phyloP scores from a whole-genome alignment of 2,888 invertebrate species.

The Salpingus planirostris region DNA sequence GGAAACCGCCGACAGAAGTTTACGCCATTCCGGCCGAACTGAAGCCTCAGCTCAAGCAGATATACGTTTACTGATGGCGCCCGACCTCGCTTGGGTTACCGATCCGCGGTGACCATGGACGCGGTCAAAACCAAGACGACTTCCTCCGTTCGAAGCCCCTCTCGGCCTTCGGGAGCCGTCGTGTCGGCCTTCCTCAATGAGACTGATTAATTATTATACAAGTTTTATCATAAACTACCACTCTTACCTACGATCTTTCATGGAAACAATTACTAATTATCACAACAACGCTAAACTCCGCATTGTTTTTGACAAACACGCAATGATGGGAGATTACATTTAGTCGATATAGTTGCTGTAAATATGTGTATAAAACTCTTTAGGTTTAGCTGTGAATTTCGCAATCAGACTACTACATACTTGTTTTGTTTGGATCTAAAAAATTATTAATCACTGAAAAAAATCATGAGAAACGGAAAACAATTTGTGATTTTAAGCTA shows the following conservation, averaged over 20 bases:
- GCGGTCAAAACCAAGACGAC: constrained; percentile 7
- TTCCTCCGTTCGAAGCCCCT: constrained; percentile 14
- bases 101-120: constrained; percentile 3
- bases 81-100: constrained; percentile 4
- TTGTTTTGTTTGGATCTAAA: constrained; percentile 2
- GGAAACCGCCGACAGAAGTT: constrained; percentile 71
- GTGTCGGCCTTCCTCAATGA: constrained; percentile 33
- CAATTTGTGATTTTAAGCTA: constrained; percentile 27
- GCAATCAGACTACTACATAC: no score
- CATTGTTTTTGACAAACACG: constrained; percentile 1
- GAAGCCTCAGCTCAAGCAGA: constrained; percentile 79
- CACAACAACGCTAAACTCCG: constrained; percentile 11
- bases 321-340: not conserved
- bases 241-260: no score
- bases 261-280: no score
- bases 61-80: constrained; percentile 67
- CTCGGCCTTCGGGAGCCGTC: constrained; percentile 11
- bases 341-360: constrained; percentile 6
- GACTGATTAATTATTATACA: constrained; percentile 30
- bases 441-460: no score
- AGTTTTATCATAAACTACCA: no score
- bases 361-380: constrained; percentile 10
- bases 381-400: constrained; percentile 10
- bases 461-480: no score
- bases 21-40: constrained; percentile 81